Conservation (phyloP, 2,888 invertebrate genomes). For the Ischnura elegans region DNA sequence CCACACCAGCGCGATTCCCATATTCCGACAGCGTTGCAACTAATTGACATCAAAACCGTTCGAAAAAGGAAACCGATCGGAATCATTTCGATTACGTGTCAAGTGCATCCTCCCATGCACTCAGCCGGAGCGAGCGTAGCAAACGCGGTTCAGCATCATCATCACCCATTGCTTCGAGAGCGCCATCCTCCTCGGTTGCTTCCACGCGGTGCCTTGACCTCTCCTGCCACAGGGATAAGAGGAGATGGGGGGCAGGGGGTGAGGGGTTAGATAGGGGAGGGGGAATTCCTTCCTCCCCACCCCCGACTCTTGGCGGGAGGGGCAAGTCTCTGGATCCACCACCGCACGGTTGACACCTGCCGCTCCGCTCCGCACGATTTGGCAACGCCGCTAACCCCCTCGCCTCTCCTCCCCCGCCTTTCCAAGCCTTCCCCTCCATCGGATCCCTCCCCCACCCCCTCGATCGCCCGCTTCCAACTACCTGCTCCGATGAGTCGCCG, state of each 20-base stretch:
- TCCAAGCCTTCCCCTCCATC: background rate
- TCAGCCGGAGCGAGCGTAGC: no score
- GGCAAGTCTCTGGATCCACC: background rate
- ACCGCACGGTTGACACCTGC: conserved; percentile 29
- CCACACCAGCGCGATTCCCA: no score
- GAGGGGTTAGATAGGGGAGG: no score
- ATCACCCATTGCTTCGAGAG: no score
- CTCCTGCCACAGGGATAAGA: no score
- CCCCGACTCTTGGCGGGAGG: background rate
- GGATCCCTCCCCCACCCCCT: background rate
- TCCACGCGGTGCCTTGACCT: conserved; percentile 51
- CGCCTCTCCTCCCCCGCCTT: background rate
- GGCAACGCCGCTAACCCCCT: conserved; percentile 43
- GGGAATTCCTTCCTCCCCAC: background rate
- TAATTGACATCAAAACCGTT: no score
- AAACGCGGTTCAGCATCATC: background rate
- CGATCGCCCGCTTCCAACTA: background rate
- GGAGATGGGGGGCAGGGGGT: no score
- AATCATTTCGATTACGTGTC: no score
- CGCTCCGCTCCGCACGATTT: background rate
- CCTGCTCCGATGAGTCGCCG: conserved; percentile 59
- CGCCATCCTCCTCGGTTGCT: no score
- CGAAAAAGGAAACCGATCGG: no score
- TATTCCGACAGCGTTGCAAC: no score
- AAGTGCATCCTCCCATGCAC: background rate